Evolutionary conservation across 2,797 vertebrate genomes (phyloP).

Genomic region (Coregonus sp.): DNA sequence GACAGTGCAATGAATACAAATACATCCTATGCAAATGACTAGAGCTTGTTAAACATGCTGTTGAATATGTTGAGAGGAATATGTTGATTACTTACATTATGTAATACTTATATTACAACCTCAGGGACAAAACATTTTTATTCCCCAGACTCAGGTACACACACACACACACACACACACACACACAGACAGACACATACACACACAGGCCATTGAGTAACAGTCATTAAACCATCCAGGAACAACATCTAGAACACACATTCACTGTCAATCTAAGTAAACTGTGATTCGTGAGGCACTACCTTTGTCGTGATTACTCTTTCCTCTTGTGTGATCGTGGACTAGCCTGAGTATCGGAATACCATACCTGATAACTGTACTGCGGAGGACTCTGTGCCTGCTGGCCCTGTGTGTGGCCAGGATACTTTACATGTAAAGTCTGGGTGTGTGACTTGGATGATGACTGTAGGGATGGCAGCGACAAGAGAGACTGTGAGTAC

Average conservation of each 20-base stretch:
- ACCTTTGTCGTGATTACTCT: neutral
- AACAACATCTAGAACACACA: conserved; percentile 31
- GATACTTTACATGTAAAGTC: conserved; percentile 60
- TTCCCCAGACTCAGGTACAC: neutral
- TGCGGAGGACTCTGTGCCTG: conserved; percentile 36
- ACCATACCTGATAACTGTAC: conserved; percentile 35
- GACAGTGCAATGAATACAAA: neutral
- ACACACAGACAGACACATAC: too few species aligned
- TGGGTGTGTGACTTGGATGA: conserved; percentile 75
- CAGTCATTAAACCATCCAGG: conserved; percentile 72
- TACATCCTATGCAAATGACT: neutral
- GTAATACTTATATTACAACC: neutral
- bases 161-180: neutral
- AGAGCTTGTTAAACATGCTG: neutral
- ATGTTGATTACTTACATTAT: neutral
- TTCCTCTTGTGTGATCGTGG: conserved; percentile 20
- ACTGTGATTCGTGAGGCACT: conserved; percentile 16
- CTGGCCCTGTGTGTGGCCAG: conserved; percentile 24
- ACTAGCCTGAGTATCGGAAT: conserved; percentile 22
- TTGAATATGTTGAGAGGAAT: neutral
- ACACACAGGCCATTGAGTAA: conserved; percentile 54
- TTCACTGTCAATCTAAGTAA: conserved; percentile 20
- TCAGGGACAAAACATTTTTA: neutral
- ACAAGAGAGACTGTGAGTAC: conserved; percentile 81
- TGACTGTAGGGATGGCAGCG: conserved; percentile 65